Evolutionary conservation across 2,888 invertebrate species (phyloP), one percentile per base, ranked within the genome.

Genomic region (Leptothorax acervorum): DNA sequence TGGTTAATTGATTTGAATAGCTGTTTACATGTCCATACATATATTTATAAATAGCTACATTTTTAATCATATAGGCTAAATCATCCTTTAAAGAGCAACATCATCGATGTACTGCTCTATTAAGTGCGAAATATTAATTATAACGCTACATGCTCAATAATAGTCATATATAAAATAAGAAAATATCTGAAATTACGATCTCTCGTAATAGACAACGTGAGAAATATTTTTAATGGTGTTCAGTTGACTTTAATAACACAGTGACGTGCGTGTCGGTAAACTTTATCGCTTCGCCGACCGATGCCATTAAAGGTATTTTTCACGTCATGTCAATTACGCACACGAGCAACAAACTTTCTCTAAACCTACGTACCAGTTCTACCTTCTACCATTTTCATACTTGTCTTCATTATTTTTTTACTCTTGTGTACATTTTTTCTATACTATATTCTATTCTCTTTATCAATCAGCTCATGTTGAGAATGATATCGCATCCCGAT

Each of bases 121-220:
- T 60, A 73, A 73, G 48, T 23, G 48, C 18, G 6, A 73, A 73
- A 73, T 35, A 45, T 60, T 60, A 73, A 81, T 81, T 81, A 39
- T 35, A 55, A 57, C 2, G 31, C 55, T 78, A 31, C 15, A 51
- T n/a, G 31, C 15, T 31, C 62, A 45, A 51, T 79, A 79, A 79
- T 45, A 28, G 31, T 35, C 55, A 18, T 28, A 60, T 60, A 73
- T 48, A 48, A 81, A 81, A 73, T 71, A 73, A 48, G 74, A 60
- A 73, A 60, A 39, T 81, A 81, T 81, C 73, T 73, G 6, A 62
- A 82, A 82, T 82, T 76, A 63, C 48, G 48, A 81, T 81, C 79
- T 83, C 68, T 48, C n/a, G 28, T 81, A 81, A 81, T 60, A 81
- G 79, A 81, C 73, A 81, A 81, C 79, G 79, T 81, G 74, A 81